These are phyloP conservation scores for Phalacrocorax carbo DNA, from an alignment of 2,113 vertebrate genomes.

Conservation along the genomic window DNA sequence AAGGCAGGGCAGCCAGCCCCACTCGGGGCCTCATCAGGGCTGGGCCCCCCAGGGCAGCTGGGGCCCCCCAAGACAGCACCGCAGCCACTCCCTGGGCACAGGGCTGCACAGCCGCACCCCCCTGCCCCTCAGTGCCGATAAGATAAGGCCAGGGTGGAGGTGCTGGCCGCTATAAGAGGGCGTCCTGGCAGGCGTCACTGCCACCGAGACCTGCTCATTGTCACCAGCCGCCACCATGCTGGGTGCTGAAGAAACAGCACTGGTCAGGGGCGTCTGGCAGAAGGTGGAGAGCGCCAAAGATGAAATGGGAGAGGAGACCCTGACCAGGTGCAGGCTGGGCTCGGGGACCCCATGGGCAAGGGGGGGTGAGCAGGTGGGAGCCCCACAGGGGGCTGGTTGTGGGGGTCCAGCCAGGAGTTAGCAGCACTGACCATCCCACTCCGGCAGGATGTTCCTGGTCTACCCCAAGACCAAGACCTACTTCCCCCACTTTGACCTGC, in stretches of 20 bases:
- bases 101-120: rapidly evolving
- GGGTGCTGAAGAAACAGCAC: conserved; percentile 63
- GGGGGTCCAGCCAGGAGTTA: not conserved
- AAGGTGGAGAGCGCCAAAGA: too few species aligned
- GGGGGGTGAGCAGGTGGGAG: rapidly evolving
- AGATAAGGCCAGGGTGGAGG: not conserved
- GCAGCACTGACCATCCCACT: not conserved
- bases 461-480: conserved; percentile 82
- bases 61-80: not conserved
- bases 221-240: conserved; percentile 54
- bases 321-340: conserved; percentile 72
- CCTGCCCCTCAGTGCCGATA: not conserved
- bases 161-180: not conserved
- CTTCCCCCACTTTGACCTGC: conserved; percentile 78
- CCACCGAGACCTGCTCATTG: not conserved
- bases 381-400: rapidly evolving
- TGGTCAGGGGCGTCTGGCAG: conserved; percentile 71
- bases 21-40: not conserved
- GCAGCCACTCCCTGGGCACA: not conserved
- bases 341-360: rapidly evolving
- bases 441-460: conserved; percentile 56
- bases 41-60: not conserved
- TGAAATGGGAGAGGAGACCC: not conserved
- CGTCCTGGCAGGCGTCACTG: rapidly evolving
- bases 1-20: not conserved